Evolutionary conservation across 2,888 invertebrate genomes (phyloP), one percentile per base, ranked within the genome.

Genomic region (Arge pagana): DNA sequence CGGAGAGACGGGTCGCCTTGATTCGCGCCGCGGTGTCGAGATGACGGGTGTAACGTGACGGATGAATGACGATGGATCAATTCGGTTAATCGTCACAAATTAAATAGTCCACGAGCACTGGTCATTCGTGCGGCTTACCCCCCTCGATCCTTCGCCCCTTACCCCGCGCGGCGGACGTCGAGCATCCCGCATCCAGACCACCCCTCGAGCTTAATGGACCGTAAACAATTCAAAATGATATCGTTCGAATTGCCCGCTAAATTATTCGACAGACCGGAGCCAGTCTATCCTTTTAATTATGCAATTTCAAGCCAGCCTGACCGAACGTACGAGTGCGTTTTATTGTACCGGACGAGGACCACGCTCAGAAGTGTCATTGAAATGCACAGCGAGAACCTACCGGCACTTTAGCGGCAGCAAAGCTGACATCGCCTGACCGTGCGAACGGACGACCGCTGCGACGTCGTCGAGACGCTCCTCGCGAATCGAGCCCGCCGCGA

Each of bases 301-400:
- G 36, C 50, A 53, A 55, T 54, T 56, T 45, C 52, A 50, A 56
- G 40, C 31, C 21, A 60, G 61, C 53, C 54, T 52, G 60, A 63
- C 56, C 56, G 59, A 51, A 54, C 52, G 55, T 55, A 48, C 54
- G 59, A 54, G 48, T 53, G 52, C 42, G 50, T 56, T 54, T 61
- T 56, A 61, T 59, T 60, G 58, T 56, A 55, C 59, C 61, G 61
- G 63, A 65, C 60, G 62, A 53, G 63, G 58, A 60, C 15, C 26
- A 26, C 8, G 26, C 26, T 41, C 57, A 56, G 53, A 59, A 66
- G 63, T 59, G 56, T 49, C 54, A 62, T 63, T 63, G 60, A 69
- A 71, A 68, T 68, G 68, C 63, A 57, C 68, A 68, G 64, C 65
- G 57, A 58, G 42, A 42, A 42, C 42, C 42, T 30, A 19, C 42